Conservation (phyloP, 2,797 vertebrate species). For the Tangara arthus region DNA sequence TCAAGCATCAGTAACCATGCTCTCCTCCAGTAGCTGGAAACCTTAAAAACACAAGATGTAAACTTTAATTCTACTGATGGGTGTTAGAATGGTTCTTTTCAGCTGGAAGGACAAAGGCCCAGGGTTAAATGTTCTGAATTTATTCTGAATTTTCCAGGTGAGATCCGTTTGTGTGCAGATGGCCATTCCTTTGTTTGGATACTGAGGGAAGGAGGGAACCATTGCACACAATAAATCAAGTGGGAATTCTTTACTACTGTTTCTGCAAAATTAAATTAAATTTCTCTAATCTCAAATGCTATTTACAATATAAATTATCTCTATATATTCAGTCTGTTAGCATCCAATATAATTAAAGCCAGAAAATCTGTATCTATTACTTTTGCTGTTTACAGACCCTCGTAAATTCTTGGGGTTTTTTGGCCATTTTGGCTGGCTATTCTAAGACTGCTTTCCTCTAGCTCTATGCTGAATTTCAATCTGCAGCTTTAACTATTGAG, state of each 20-base stretch:
- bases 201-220: background rate
- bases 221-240: background rate
- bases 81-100: background rate
- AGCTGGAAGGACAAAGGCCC: background rate
- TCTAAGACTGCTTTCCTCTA: background rate
- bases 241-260: background rate
- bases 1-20: background rate
- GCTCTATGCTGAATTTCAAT: background rate
- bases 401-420: background rate
- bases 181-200: background rate
- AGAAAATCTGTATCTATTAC: background rate
- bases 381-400: background rate
- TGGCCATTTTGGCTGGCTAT: background rate
- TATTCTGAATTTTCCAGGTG: background rate
- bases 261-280: conserved; percentile 19
- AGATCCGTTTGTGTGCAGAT: background rate
- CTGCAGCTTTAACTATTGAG: background rate
- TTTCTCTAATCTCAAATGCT: background rate
- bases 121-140: background rate
- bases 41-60: background rate
- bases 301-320: background rate
- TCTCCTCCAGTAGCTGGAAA: background rate
- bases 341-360: background rate
- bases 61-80: background rate
- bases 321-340: background rate